Base-by-base conservation (phyloP, 2,888 invertebrate species). In the Anarsia innoxiella region DNA sequence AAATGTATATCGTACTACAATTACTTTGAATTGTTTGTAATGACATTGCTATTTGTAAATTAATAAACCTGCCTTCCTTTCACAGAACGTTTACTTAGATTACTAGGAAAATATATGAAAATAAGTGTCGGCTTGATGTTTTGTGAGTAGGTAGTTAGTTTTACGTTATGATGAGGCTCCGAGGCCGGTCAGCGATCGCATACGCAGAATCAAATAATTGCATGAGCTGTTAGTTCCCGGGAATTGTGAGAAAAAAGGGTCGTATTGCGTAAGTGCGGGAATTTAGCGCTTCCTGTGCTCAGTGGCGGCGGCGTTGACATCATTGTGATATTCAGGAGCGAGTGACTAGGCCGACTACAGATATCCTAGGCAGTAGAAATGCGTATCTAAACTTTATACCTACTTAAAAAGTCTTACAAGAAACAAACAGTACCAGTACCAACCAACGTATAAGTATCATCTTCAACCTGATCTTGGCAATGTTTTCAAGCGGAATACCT, bases 201-300 rank as follows among this genome's bases (percentile, higher is more conserved):
- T 63, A 62, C 63, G 50, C 46, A 57, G 59, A 66, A 67, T 57
- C 54, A 53, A 59, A 56, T 64, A 60, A 63, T 63, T 56, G 55
- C 50, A 56, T 53, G 59, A 59, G 56, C 53, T 57, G 62, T 62
- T 53, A 52, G 45, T 58, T 63, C 51, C 53, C 51, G 52, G 44
- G 59, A 67, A 61, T 59, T 46, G 42, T 42, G 49, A 49, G 55
- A 55, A 50, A 55, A 41, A 50, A 42, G 50, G 42, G 37, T 44
- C 44, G 41, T 29, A 40, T 49, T 52, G 52, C 45, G 51, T 48
- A 52, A 54, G 37, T 53, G 44, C 44, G 44, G 43, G 48, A 51
- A 52, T 45, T 49, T 41, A 42, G 40, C 36, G 36, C 47, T 54
- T 49, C 49, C 46, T 48, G 44, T 40, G 34, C 27, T 36, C 41